Base-by-base conservation (phyloP, 1,140 invertebrate genomes). In the Bradysia coprophila region DNA sequence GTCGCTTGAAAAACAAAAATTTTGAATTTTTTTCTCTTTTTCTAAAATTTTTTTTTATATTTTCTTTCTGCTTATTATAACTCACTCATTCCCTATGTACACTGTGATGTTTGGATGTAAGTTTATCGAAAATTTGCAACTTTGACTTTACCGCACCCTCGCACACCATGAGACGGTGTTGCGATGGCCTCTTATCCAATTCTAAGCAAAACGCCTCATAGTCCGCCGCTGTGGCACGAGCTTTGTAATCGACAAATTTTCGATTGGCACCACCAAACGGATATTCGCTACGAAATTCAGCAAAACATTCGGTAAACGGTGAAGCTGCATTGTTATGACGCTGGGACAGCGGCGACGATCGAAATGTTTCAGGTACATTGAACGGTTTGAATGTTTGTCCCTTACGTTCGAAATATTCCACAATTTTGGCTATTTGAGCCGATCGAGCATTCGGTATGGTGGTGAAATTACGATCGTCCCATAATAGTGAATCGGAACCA, bases 331-430 rank as follows among this genome's bases (percentile, higher is more conserved):
- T 16, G 41, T 50, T 56, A 37, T 49, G 58, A 13, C 53, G 53
- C 24, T 28, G 24, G 6, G 24, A 6, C 13, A 13, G 6, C 4
- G 54, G 48, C 40, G 54, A 31, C 52, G 41, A n/a, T 16, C 34
- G 18, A 6, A 33, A 31, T 23, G 22, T 21, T 11, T 33, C 23
- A 15, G 11, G 37, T 36, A 36, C 33, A 36, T 36, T 36, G 18
- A 36, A 36, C 15, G 33, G 33, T 52, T 49, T 69, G 64, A 63
- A 58, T 42, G 61, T 59, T 37, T 64, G 66, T 16, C 72, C 69
- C 63, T 86, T 84, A 13, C 77, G 66, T 58, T 89, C 85, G 54
- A 89, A 88, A 55, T 88, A 89, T 47, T 89, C 83, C 10, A 89
- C 84, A 44, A 88, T 87, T 51, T 81, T 81, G 32, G 79, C 78